These are phyloP conservation scores for Tadarida brasiliensis DNA, from an alignment of 2,797 vertebrate genomes.

Conservation along the genomic window DNA sequence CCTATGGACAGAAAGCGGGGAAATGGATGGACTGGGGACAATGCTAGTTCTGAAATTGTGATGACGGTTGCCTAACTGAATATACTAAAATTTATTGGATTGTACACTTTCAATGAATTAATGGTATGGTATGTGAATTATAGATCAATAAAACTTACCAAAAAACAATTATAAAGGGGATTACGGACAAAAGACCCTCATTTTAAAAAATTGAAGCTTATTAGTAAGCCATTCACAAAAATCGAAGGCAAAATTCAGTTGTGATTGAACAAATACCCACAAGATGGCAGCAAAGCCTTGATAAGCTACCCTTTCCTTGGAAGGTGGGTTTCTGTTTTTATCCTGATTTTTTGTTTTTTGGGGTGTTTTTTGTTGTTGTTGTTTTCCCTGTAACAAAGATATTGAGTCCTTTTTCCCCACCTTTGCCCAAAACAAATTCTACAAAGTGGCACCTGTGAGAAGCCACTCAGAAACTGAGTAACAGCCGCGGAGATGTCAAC, in stretches of 20 bases:
- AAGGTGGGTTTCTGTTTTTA: neutral
- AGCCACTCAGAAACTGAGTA: neutral
- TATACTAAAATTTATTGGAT: neutral
- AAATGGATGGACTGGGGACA: neutral
- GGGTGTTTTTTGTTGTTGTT: neutral
- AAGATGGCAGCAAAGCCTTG: constrained; percentile 51
- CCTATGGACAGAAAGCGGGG: neutral
- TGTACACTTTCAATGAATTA: neutral
- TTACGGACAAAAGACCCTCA: neutral
- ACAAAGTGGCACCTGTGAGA: neutral
- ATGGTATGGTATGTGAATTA: neutral
- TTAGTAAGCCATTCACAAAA: neutral
- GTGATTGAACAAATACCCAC: constrained; percentile 47
- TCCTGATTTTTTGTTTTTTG: neutral
- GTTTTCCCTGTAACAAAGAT: neutral
- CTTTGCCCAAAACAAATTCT: neutral
- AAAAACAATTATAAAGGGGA: neutral
- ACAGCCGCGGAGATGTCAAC: neutral
- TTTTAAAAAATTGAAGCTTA: neutral
- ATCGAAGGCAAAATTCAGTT: neutral
- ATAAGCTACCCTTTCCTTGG: neutral
- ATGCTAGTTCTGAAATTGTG: neutral
- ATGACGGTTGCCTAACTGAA: neutral
- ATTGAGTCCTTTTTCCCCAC: neutral
- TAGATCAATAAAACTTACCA: neutral